Conservation (phyloP, 2,888 invertebrate genomes). For the Ornithoptera alexandrae region DNA sequence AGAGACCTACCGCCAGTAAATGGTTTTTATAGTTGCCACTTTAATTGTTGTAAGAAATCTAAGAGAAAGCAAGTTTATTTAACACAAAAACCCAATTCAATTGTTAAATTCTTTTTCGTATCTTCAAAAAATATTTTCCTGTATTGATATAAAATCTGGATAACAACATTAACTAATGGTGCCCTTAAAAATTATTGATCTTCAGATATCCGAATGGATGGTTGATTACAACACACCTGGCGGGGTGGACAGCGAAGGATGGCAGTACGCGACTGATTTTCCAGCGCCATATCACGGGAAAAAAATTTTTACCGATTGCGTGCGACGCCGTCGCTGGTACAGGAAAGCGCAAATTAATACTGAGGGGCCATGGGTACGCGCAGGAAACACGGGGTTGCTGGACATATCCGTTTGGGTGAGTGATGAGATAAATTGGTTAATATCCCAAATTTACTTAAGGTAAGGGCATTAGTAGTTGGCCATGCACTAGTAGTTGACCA, state of each 20-base stretch:
- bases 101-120: no score
- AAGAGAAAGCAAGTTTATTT: no score
- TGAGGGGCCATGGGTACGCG: slow-evolving; percentile 92
- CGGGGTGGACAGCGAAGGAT: slow-evolving; percentile 94
- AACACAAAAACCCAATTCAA: no score
- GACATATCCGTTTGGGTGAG: slow-evolving; percentile 88
- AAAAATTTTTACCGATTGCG: slow-evolving; percentile 93
- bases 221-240: slow-evolving; percentile 94
- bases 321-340: slow-evolving; percentile 90
- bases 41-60: no score
- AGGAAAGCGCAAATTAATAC: slow-evolving; percentile 90
- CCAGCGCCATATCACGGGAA: slow-evolving; percentile 91
- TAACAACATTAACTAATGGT: not conserved
- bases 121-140: no score
- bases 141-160: no score
- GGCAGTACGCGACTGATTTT: slow-evolving; percentile 97
- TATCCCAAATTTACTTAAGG: not conserved
- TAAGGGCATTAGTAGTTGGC: no score
- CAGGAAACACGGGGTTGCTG: slow-evolving; percentile 91
- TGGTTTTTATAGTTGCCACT: no score
- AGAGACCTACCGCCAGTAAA: no score
- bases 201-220: slow-evolving; percentile 91
- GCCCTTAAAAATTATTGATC: not conserved
- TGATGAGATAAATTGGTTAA: slow-evolving; percentile 1
- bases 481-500: no score